A percentile compares a stretch with the other conserved stretches of the same genome.
phyloP scores from a whole-genome alignment of 2,113 vertebrate genomes.

The Dicerorhinus sumatrensis region DNA sequence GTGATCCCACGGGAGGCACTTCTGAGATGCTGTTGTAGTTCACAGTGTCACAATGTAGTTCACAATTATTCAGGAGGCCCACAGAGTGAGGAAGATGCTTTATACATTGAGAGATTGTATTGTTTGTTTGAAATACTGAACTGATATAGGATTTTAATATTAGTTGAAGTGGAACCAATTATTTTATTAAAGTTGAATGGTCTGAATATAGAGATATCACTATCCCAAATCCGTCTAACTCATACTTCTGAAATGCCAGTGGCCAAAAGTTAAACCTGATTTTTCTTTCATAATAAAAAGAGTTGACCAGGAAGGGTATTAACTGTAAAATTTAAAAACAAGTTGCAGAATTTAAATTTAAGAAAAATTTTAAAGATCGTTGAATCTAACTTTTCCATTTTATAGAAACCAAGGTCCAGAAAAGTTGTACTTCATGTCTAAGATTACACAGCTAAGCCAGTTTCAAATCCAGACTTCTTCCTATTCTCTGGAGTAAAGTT shows the following conservation, averaged over 20 bases:
- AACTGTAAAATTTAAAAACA: neutral
- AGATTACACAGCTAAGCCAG: neutral
- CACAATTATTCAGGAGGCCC: constrained; percentile 64
- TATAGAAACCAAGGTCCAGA: neutral
- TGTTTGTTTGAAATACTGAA: constrained; percentile 79
- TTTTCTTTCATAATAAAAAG: neutral
- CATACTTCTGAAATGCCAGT: neutral
- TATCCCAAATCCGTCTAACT: neutral
- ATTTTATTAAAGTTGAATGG: constrained; percentile 52
- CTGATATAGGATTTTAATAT: constrained; percentile 69
- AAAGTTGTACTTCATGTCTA: neutral
- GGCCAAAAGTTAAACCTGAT: neutral
- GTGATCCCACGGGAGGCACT: constrained; percentile 62
- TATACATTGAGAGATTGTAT: constrained; percentile 48
- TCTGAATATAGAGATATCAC: neutral
- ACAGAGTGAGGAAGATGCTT: constrained; percentile 69
- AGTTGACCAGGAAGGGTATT: neutral
- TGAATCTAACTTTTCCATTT: neutral
- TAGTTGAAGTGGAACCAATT: constrained; percentile 73
- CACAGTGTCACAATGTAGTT: constrained; percentile 24
- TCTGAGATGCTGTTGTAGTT: constrained; percentile 62
- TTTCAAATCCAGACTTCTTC: neutral
- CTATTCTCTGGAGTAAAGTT: neutral
- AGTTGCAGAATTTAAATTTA: neutral
- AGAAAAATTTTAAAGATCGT: neutral